A percentile compares a stretch with the other conserved stretches of the same genome.
Conservation (phyloP, 64 coral and sea anemone species). For the Anthopleura sola region DNA sequence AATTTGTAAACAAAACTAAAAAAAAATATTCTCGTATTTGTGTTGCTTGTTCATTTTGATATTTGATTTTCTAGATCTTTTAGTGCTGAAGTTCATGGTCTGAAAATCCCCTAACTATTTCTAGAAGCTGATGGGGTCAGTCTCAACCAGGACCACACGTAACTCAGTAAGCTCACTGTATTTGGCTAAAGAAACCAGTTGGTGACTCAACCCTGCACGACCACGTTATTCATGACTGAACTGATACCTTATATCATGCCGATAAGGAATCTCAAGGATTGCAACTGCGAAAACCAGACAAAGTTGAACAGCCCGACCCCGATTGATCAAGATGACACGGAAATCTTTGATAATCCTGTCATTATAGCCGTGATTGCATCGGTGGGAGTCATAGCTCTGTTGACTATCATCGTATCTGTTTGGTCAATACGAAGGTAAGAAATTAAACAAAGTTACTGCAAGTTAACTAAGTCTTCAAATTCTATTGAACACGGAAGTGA, state of each 20-base stretch:
- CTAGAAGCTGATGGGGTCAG: too few species aligned
- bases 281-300: neutral
- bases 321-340: neutral
- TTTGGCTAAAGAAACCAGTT: neutral
- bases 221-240: neutral
- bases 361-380: neutral
- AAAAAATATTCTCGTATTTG: too few species aligned
- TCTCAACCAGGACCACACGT: too few species aligned
- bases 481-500: too few species aligned
- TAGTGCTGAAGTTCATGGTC: too few species aligned
- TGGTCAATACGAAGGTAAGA: neutral
- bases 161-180: neutral
- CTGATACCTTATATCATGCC: neutral
- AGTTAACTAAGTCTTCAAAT: neutral
- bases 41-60: too few species aligned
- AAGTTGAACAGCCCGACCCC: neutral
- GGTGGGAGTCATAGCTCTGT: neutral
- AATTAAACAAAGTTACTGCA: neutral
- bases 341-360: neutral
- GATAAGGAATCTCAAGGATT: neutral
- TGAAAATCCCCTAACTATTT: too few species aligned
- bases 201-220: neutral
- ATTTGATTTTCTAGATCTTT: too few species aligned
- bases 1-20: too few species aligned
- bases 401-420: neutral